Evolutionary conservation across 2,888 invertebrate genomes (phyloP), one percentile per base, ranked within the genome.

Genomic region (Scaptomyza cyrtandrae): DNA sequence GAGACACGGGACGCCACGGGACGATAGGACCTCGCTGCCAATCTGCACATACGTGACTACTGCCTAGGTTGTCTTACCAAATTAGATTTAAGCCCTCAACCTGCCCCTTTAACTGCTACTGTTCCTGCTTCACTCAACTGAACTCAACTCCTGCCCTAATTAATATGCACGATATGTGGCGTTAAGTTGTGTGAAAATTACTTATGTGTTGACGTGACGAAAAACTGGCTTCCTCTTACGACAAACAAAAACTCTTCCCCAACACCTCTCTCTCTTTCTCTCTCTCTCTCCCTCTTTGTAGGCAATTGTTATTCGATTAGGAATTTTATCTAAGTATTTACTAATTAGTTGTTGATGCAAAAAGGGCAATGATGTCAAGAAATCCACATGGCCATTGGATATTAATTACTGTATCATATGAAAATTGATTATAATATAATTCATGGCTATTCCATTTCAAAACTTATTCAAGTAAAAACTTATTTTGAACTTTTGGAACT

Each of bases 161-260:
- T 85, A 85, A 87, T 85, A 85, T 85, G 86, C 85, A 87, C 83
- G 85, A 86, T 85, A 83, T 85, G 85, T 79, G 87, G 87, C 83
- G 85, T 78, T 87, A 85, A 85, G 83, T 85, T 85, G 86, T 85
- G 86, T 84, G 83, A 84, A 84, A 84, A 84, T 84, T 84, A 84
- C 83, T 84, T 80, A 67, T 75, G 75, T 54, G 71, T 63, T 82
- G 87, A 82, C 82, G 82, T 82, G 82, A 81, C 78, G 72, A 48
- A 53, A 57, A 55, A 29, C 31, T n/a, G 13, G 52, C 35, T 5
- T n/a, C 35, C 49, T 67, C 61, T 54, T 67, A 44, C 37, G 50
- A 53, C 76, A 82, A 86, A 70, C 50, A 67, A 68, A 63, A 50
- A 13, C 2, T 44, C 35, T 69, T 56, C 50, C 52, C 14, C 64